Conservation (phyloP, 92 coral and sea anemone species). For the Phenganax subtilis region DNA sequence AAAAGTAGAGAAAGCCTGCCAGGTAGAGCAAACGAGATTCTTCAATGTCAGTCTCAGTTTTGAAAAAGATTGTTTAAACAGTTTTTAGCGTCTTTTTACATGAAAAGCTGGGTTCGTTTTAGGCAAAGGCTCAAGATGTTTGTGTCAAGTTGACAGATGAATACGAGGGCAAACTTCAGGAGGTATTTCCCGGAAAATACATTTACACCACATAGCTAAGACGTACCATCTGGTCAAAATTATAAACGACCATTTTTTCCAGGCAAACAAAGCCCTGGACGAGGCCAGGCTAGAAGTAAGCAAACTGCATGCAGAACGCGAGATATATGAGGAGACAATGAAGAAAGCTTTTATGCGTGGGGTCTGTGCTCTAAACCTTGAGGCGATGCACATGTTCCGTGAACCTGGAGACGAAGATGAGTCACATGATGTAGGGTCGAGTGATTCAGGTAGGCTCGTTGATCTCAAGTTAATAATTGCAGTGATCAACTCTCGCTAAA, state of each 20-base stretch:
- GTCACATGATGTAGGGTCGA: slow-evolving; percentile 7
- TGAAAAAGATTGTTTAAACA: too few species aligned
- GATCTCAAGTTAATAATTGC: not conserved
- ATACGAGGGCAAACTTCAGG: slow-evolving; percentile 80
- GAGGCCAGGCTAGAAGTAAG: slow-evolving; percentile 78
- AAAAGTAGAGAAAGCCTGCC: slow-evolving; percentile 94
- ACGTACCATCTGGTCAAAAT: not conserved
- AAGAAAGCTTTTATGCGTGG: slow-evolving; percentile 99
- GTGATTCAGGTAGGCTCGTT: slow-evolving; percentile 25
- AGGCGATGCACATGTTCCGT: slow-evolving; percentile 93
- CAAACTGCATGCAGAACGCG: slow-evolving; percentile 81
- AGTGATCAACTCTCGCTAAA: not conserved
- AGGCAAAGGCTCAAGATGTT: slow-evolving; percentile 93
- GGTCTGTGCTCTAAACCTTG: slow-evolving; percentile 91
- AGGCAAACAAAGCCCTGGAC: slow-evolving; percentile 80
- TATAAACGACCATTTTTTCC: not conserved
- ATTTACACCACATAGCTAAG: not conserved
- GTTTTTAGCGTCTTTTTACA: too few species aligned
- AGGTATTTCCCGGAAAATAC: slow-evolving; percentile 44
- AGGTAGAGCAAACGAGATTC: slow-evolving; percentile 48
- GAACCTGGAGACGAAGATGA: slow-evolving; percentile 83
- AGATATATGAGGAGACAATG: slow-evolving; percentile 94
- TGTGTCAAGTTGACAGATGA: slow-evolving; percentile 92
- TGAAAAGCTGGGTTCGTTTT: not conserved
- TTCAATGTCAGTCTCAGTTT: not conserved